Conservation (phyloP, 2,888 invertebrate genomes). For the Pandemis cinnamomeana region DNA sequence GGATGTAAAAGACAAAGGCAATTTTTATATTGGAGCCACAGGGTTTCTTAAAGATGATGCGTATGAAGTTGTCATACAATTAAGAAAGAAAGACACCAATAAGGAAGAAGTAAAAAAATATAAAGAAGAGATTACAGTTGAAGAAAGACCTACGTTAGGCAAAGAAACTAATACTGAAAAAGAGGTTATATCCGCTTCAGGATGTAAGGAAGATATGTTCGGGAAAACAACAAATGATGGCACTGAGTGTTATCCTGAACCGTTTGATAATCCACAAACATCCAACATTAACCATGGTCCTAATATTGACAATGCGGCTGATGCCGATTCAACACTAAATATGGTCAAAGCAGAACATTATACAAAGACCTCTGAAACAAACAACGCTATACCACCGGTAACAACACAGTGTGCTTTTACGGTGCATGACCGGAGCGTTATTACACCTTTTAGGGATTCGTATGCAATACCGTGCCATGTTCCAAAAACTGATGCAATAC, state of each 20-base stretch:
- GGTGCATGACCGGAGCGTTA: conserved; percentile 54
- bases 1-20: conserved; percentile 63
- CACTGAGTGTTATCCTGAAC: not conserved
- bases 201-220: not conserved
- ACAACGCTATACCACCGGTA: not conserved
- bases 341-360: not conserved
- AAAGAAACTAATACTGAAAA: conserved; percentile 2
- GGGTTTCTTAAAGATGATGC: conserved; percentile 70
- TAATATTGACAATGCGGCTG: not conserved
- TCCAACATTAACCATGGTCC: not conserved
- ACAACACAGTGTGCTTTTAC: not conserved
- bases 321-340: not conserved
- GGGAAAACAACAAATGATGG: not conserved
- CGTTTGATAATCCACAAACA: not conserved
- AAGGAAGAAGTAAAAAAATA: conserved; percentile 40
- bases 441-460: conserved; percentile 54
- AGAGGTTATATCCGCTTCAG: not conserved
- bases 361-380: not conserved
- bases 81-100: conserved; percentile 67
- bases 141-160: not conserved
- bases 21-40: conserved; percentile 74
- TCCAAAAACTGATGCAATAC: conserved; percentile 50
- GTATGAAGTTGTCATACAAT: conserved; percentile 77
- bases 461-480: conserved; percentile 49
- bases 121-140: not conserved